Evolutionary conservation across 1,140 invertebrate species (phyloP).

Genomic region (Contarinia nasturtii): DNA sequence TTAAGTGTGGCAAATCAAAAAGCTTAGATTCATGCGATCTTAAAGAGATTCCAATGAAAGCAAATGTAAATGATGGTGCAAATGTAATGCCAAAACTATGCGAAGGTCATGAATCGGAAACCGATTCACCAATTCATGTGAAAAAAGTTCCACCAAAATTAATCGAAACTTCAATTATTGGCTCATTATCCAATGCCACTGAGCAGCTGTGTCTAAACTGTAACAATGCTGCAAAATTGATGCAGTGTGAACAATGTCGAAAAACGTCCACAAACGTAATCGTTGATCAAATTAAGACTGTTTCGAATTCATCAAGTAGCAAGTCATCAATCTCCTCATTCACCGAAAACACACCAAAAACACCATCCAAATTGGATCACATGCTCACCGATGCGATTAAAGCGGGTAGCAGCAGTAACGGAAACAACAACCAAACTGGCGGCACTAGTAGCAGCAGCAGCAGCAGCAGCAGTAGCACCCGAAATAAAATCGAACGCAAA

Average conservation of each 20-base stretch:
- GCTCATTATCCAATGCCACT: background rate
- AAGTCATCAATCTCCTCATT: conserved; percentile 7
- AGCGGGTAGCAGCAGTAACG: background rate
- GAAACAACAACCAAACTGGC: too few species aligned
- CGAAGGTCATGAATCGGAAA: conserved; percentile 16
- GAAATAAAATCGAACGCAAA: conserved; percentile 1
- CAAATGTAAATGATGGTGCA: conserved; percentile 8
- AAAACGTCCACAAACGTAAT: conserved; percentile 4
- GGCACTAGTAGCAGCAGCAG: background rate
- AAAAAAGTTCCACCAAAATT: background rate
- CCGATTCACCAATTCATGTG: conserved; percentile 3
- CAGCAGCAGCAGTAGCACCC: background rate
- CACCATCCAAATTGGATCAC: conserved; percentile 10
- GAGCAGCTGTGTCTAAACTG: background rate
- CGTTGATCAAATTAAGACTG: background rate
- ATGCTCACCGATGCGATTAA: too few species aligned
- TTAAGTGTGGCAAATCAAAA: conserved; percentile 60
- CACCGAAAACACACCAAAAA: conserved; percentile 16
- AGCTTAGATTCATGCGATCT: conserved; percentile 63
- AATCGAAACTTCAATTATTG: background rate
- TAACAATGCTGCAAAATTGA: background rate
- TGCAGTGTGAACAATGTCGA: conserved; percentile 4
- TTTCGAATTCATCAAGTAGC: background rate
- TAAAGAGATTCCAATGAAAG: conserved; percentile 10
- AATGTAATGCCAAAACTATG: conserved; percentile 16